Conservation (phyloP, 2,797 vertebrate species). For the Crenuchus spilurus region DNA sequence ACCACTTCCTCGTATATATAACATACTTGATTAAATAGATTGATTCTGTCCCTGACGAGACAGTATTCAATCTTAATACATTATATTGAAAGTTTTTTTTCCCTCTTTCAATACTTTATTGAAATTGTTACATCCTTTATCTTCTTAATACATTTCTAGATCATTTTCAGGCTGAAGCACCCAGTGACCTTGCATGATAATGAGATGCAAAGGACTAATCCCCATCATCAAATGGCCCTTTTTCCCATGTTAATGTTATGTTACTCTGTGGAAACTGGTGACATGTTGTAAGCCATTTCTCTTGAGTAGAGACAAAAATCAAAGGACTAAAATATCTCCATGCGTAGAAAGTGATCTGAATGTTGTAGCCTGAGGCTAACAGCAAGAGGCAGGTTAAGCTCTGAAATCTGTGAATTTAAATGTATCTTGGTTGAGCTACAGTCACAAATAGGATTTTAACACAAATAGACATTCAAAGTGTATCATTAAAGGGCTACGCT, state of each 20-base stretch:
- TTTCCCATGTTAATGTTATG: neutral
- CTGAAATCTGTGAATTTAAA: neutral
- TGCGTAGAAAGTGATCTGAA: neutral
- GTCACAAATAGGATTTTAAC: neutral
- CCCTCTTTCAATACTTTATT: no score
- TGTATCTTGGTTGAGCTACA: neutral
- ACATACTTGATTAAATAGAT: no score
- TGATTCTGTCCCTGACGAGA: no score
- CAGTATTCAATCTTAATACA: no score
- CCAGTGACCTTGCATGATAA: slow-evolving; percentile 9
- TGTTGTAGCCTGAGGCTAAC: neutral
- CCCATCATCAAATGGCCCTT: neutral
- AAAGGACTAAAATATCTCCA: neutral
- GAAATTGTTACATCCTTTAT: no score
- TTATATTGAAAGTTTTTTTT: no score
- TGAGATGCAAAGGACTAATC: neutral
- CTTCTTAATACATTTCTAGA: slow-evolving; percentile 5
- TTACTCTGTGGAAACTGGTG: neutral
- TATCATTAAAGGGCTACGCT: neutral
- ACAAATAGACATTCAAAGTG: neutral
- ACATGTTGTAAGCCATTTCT: neutral
- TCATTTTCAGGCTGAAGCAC: neutral
- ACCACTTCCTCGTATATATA: no score
- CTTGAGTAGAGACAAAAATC: neutral
- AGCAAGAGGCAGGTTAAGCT: neutral